Evolutionary conservation across 1,140 invertebrate species (phyloP).

Genomic region (Drosophila gunungcola): DNA sequence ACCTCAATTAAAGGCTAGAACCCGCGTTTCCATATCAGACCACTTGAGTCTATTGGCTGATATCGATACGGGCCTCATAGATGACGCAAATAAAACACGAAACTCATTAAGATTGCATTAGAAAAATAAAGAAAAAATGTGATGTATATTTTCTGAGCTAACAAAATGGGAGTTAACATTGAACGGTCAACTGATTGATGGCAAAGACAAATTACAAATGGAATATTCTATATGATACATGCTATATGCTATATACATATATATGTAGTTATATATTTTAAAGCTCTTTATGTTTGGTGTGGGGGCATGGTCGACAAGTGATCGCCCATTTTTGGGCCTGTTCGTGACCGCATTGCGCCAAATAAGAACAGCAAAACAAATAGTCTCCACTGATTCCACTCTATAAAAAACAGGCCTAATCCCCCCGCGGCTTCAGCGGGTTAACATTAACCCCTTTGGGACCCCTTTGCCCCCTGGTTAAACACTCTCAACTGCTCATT

Average conservation of each 20-base stretch:
- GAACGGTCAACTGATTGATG: constrained; percentile 42
- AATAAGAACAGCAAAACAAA: constrained; percentile 50
- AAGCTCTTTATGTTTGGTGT: not conserved
- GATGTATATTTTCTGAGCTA: constrained; percentile 44
- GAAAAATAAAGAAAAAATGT: constrained; percentile 14
- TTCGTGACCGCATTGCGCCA: constrained; percentile 70
- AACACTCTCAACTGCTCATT: constrained; percentile 17
- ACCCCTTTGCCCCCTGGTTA: constrained; percentile 3
- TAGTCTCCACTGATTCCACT: constrained; percentile 26
- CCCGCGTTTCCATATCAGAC: constrained; percentile 27
- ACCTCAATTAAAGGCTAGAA: constrained; percentile 27
- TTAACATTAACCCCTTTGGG: not conserved
- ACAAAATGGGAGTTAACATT: constrained; percentile 48
- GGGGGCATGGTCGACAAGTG: constrained; percentile 68
- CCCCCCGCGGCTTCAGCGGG: constrained; percentile 1
- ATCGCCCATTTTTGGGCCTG: constrained; percentile 70
- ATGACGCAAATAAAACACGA: constrained; percentile 54
- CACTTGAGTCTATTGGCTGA: constrained; percentile 42
- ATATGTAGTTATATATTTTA: constrained; percentile 11
- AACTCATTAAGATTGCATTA: constrained; percentile 54
- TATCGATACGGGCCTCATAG: constrained; percentile 38
- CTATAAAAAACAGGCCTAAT: constrained; percentile 20
- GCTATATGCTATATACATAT: not conserved
- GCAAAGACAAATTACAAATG: constrained; percentile 43
- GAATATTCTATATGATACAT: constrained; percentile 4